Conservation (phyloP, 2,888 invertebrate species). For the Suillia variegata region DNA sequence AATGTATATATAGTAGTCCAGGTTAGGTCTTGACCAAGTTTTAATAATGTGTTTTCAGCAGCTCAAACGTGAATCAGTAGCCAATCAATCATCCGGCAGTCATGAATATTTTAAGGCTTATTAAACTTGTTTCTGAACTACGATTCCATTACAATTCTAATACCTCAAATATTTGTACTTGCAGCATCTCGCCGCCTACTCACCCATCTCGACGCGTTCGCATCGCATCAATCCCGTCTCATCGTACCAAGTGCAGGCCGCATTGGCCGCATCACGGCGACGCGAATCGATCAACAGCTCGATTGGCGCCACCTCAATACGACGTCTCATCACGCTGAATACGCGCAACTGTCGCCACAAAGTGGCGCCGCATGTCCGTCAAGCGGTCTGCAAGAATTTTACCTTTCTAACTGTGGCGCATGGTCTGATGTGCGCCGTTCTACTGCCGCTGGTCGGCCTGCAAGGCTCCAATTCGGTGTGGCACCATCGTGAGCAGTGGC, state of each 20-base stretch:
- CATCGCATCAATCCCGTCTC: constrained; percentile 62
- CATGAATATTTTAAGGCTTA: no score
- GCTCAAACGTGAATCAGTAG: no score
- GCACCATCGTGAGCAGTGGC: constrained; percentile 60
- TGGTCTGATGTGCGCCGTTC: constrained; percentile 51
- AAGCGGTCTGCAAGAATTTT: constrained; percentile 55
- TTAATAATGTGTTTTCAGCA: no score
- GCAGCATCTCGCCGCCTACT: constrained; percentile 66
- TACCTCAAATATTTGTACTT: not conserved
- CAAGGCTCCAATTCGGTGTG: constrained; percentile 61
- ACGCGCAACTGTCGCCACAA: constrained; percentile 62
- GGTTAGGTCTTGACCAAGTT: no score
- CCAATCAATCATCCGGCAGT: no score
- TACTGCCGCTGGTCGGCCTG: constrained; percentile 56
- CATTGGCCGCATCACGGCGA: constrained; percentile 62
- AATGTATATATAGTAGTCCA: no score
- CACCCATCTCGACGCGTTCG: constrained; percentile 67
- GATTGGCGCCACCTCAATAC: constrained; percentile 77
- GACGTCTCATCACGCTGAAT: constrained; percentile 71
- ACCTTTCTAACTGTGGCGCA: constrained; percentile 55
- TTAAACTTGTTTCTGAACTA: no score
- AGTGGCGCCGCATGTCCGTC: constrained; percentile 57
- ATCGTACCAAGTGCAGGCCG: constrained; percentile 59
- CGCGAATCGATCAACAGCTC: constrained; percentile 75
- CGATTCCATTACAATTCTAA: no score